A percentile compares a stretch with the other conserved stretches of the same genome.
Conservation (phyloP, 2,113 vertebrate species). For the Gymnorhina tibicen region DNA sequence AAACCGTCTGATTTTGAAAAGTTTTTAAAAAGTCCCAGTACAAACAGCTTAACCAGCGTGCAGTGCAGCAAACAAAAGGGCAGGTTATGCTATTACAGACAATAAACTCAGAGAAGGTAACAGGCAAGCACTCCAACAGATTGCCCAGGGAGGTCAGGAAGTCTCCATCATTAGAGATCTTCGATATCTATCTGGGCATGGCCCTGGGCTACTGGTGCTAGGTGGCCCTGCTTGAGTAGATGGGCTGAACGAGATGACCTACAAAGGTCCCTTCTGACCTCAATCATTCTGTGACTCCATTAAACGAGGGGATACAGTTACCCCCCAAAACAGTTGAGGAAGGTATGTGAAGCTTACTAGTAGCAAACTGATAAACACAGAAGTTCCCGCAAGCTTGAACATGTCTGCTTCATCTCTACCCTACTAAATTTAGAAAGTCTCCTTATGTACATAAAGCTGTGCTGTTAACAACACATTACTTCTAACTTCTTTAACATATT, state of each 20-base stretch:
- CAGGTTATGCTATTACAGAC: neutral
- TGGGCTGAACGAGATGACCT: neutral
- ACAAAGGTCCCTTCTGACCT: neutral
- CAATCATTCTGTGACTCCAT: neutral
- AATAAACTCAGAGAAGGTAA: neutral
- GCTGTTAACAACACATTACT: slow-evolving; percentile 23
- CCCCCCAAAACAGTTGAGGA: neutral
- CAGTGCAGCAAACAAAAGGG: neutral
- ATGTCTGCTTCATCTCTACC: neutral
- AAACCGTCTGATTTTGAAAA: neutral
- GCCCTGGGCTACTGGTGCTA: neutral
- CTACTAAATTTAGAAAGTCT: slow-evolving; percentile 30
- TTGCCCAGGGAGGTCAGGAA: neutral
- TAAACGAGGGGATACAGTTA: neutral
- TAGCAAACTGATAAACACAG: neutral
- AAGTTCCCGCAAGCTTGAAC: neutral
- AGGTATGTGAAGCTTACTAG: neutral
- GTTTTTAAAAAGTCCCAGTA: neutral
- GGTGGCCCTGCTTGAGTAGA: neutral
- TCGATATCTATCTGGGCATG: neutral
- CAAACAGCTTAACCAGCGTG: neutral
- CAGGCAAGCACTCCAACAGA: neutral
- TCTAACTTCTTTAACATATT: slow-evolving; percentile 34
- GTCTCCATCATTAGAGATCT: neutral
- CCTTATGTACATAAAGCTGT: slow-evolving; percentile 38